A percentile compares a stretch with the other conserved stretches of the same genome.
Conservation (phyloP, 2,888 invertebrate genomes). For the Acholoe squamosa region DNA sequence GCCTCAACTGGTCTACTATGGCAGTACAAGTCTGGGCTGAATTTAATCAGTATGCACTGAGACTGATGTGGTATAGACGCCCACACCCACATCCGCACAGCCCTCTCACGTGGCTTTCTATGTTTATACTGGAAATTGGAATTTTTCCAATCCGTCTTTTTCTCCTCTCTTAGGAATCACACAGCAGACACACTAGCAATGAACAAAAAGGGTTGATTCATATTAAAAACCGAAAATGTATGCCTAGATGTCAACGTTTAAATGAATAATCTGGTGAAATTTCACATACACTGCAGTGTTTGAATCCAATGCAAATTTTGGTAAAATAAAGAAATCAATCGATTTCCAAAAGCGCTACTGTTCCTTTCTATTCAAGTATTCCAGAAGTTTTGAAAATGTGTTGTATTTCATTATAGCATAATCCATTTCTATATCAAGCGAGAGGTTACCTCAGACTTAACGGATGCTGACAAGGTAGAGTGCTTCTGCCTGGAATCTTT, state of each 20-base stretch:
- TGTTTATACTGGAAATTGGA: conserved; percentile 41
- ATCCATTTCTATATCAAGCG: neutral
- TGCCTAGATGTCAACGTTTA: neutral
- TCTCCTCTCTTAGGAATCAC: neutral
- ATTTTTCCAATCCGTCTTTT: neutral
- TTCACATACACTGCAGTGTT: neutral
- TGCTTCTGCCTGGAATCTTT: neutral
- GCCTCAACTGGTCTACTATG: neutral
- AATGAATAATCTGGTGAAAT: neutral
- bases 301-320: too few species aligned
- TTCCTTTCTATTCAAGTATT: too few species aligned
- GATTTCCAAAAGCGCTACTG: too few species aligned
- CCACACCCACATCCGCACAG: neutral
- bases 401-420: too few species aligned
- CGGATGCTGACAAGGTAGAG: neutral
- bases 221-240: neutral
- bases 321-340: too few species aligned
- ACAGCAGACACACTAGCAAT: neutral
- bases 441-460: neutral
- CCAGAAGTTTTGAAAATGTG: too few species aligned
- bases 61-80: neutral
- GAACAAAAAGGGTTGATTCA: neutral
- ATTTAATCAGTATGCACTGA: conserved; percentile 10
- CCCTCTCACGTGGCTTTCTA: neutral
- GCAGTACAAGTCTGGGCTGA: neutral